A percentile compares a stretch with the other conserved stretches of the same genome.
Evolutionary conservation across 1,140 invertebrate genomes (phyloP).

Genomic region (Bombus turneri): DNA sequence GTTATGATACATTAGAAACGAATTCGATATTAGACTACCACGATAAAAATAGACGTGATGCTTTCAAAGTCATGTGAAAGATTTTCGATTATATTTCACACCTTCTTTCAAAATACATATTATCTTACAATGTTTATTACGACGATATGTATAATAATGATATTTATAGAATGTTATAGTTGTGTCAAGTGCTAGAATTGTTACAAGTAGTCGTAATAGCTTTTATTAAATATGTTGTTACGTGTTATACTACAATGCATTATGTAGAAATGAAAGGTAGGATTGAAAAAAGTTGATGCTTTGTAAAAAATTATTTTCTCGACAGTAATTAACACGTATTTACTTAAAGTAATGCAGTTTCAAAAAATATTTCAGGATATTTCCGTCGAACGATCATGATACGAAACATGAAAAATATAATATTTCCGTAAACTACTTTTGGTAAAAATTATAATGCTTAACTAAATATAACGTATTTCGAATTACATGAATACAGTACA

Average conservation of each 20-base stretch:
- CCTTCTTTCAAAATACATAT: background rate
- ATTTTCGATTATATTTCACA: background rate
- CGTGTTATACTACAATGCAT: too few relatives aligned
- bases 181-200: background rate
- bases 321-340: too few relatives aligned
- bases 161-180: background rate
- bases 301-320: too few relatives aligned
- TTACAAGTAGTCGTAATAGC: background rate
- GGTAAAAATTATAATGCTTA: background rate
- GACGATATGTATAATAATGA: background rate
- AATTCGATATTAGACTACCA: too few relatives aligned
- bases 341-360: too few relatives aligned
- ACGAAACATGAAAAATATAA: background rate
- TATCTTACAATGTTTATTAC: background rate
- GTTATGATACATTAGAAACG: background rate
- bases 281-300: too few relatives aligned
- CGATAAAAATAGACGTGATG: constrained; percentile 1
- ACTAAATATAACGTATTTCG: background rate
- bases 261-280: too few relatives aligned
- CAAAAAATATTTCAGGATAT: background rate
- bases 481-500: background rate
- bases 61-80: background rate
- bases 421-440: background rate
- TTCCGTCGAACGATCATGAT: background rate
- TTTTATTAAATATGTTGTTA: too few relatives aligned